Evolutionary conservation across 2,797 vertebrate genomes (phyloP), one percentile per base, ranked within the genome.

Genomic region (Melanotaenia nigrans): DNA sequence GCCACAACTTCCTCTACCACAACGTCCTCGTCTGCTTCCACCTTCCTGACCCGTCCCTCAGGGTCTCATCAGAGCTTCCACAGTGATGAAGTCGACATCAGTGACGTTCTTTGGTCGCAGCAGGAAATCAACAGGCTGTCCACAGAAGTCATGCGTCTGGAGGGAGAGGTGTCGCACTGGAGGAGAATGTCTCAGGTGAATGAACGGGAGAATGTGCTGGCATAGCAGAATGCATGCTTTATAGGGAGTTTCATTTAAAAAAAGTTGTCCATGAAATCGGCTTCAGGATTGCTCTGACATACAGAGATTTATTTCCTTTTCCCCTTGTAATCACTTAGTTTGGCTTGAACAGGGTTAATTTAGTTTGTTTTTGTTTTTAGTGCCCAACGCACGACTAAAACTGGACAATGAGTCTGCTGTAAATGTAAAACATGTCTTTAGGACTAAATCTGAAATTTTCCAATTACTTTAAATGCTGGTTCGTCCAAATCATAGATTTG

Each of bases 61-160:
- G 74, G 88, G 32, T 84, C 93, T 49, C 94, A 90, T 58, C 90
- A 93, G 49, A 94, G 92, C 68, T 98, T 97, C 87, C 96, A 96
- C 18, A 89, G 94, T 0, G 97, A 99, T 30, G 96, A 96, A 65
- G 95, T 98, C 95, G 98, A 99, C 89, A 95, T 99, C 73, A 95
- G 96, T 20, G 98, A 99, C 16, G 86, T 97, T 25, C 94, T 99
- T 81, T 99, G 96, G 94, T 99, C 96, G 1, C 97, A 99, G 70
- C 97, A 97, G 87, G 98, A 99, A 94, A 99, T 99, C 90, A 99
- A 99, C 90, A 95, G 95, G 35, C 92, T 99, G 79, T 97, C 97
- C 24, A 94, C 92, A 62, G 95, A 99, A 84, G 94, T 99, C 77
- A 92, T 92, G 76, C 93, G 94, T 11, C 94, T 99, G 18, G 96